Evolutionary conservation across 2,797 vertebrate genomes (phyloP), one percentile per base, ranked within the genome.

Genomic region (Podarcis siculus): DNA sequence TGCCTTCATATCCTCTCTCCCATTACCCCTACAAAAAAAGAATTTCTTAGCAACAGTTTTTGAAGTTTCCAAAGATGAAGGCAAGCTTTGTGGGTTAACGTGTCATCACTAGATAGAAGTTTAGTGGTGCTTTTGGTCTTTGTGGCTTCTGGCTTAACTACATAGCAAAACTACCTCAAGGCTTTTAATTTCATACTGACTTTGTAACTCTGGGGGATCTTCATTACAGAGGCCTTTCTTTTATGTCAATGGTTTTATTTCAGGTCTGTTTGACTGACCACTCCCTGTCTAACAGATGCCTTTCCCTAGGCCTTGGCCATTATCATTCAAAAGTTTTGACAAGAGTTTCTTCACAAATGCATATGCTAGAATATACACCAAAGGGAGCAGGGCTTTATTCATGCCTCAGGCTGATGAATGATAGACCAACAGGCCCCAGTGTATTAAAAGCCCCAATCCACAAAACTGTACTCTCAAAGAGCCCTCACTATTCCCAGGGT

Each of bases 391-490:
- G 23, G 73, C 80, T 3, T 73, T 82, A 61, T 80, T 86, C 73
- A 79, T 84, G 49, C 67, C 87, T 87, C 75, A 25, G 49, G 21
- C 0, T 82, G 87, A 85, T 84, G 21, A 75, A 67, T 37, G 73
- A 37, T 79, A 85, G 73, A 83, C 8, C 58, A 85, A 75, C 1
- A 86, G 85, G 32, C 2, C 3, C 2, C 23, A 73, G 61, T 55
- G 42, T 30, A n/a, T 73, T 55, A 58, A 75, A 55, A 39, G 13
- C 15, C 25, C 32, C 15, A 37, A 35, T 39, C 55, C 55, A 76
- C 25, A 61, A 4, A 72, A 49, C n/a, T 35, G 27, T 55, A 83
- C 21, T 32, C 3, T 55, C 23, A 77, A 37, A n/a, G 39, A 76
- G 37, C 21, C 21, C 17, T 37, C 39, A 66, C 42, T 66, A 82